Evolutionary conservation across 2,888 invertebrate species (phyloP).

Genomic region (Epinotia demarniana): DNA sequence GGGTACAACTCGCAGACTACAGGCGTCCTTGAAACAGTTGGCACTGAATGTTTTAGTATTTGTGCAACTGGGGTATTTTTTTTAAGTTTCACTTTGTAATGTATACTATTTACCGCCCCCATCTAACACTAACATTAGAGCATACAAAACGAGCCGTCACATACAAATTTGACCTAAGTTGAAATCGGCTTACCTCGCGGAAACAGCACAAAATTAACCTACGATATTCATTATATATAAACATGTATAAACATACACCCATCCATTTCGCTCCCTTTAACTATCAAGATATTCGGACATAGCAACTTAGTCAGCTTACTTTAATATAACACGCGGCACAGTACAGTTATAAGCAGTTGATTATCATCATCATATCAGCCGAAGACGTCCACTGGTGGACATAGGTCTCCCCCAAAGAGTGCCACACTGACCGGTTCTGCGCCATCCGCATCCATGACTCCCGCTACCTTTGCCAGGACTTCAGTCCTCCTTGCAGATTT

Average conservation of each 20-base stretch:
- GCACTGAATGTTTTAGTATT: background rate
- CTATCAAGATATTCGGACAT: slow-evolving; percentile 68
- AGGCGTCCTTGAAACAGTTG: background rate
- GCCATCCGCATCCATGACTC: no score
- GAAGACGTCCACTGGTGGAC: no score
- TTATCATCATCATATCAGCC: background rate
- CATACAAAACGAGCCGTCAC: slow-evolving; percentile 54
- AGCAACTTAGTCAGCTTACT: slow-evolving; percentile 77
- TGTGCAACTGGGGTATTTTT: background rate
- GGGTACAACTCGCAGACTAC: background rate
- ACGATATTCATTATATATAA: slow-evolving; percentile 82
- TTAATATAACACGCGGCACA: slow-evolving; percentile 33
- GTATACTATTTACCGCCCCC: background rate
- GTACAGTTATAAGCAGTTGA: slow-evolving; percentile 11
- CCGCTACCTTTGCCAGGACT: no score
- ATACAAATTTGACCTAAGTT: slow-evolving; percentile 51
- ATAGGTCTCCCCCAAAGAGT: no score
- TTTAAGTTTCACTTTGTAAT: background rate
- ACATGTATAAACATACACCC: slow-evolving; percentile 81
- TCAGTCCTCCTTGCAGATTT: background rate
- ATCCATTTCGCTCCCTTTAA: slow-evolving; percentile 68
- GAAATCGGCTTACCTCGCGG: slow-evolving; percentile 56
- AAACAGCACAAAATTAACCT: slow-evolving; percentile 83
- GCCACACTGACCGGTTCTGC: background rate
- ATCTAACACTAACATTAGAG: slow-evolving; percentile 46